Evolutionary conservation across 2,797 vertebrate species (phyloP).

Genomic region (Coregonus sp.): DNA sequence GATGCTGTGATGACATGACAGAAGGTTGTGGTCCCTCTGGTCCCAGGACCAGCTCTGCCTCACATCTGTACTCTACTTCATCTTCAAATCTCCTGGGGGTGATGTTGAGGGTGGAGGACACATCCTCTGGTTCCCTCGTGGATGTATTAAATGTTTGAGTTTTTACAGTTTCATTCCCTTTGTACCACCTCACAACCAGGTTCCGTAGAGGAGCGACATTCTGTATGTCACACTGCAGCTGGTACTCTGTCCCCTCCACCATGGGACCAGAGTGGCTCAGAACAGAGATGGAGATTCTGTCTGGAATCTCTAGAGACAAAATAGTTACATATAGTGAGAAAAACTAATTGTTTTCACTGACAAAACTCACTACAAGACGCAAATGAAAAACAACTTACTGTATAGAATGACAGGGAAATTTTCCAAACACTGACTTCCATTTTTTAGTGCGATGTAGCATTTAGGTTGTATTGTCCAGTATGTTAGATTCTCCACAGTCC

Average conservation of each 20-base stretch:
- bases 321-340: not conserved
- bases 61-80: slow-evolving; percentile 57
- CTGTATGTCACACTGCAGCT: slow-evolving; percentile 56
- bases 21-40: slow-evolving; percentile 48
- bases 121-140: not conserved
- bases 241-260: slow-evolving; percentile 6
- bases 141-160: rapidly evolving
- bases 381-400: slow-evolving; percentile 56
- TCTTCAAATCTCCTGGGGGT: slow-evolving; percentile 42
- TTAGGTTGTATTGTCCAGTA: rapidly evolving
- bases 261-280: slow-evolving; percentile 8
- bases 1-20: slow-evolving; percentile 25
- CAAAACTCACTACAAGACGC: no score
- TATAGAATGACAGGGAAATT: slow-evolving; percentile 30
- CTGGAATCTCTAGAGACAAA: slow-evolving; percentile 60
- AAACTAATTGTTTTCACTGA: no score
- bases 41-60: slow-evolving; percentile 63
- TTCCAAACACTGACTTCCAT: rapidly evolving
- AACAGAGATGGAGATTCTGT: slow-evolving; percentile 48
- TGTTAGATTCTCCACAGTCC: slow-evolving; percentile 40
- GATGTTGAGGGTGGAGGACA: slow-evolving; percentile 5
- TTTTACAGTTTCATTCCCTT: not conserved
- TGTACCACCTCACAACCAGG: slow-evolving; percentile 64
- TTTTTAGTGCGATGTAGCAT: rapidly evolving
- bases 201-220: slow-evolving; percentile 57